A percentile compares a stretch with the other conserved stretches of the same genome.
Conservation (phyloP, 1,140 invertebrate species). For the Drosophila lowei region DNA sequence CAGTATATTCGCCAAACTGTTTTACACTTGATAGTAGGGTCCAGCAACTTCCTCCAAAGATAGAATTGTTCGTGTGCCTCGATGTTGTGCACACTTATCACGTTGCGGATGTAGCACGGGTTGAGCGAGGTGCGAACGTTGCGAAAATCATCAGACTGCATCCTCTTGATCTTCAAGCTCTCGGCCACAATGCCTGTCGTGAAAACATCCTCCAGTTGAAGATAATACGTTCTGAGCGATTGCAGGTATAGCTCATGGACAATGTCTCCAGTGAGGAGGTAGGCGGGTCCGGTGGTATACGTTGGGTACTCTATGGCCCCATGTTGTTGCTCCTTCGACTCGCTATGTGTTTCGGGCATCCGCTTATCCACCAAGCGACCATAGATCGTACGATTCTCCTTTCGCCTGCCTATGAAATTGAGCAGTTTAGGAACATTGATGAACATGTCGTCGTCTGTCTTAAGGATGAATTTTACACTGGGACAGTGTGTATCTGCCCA, state of each 20-base stretch:
- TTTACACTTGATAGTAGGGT: conserved; percentile 91
- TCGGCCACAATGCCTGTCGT: conserved; percentile 94
- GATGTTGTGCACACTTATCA: conserved; percentile 94
- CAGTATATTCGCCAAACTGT: conserved; percentile 39
- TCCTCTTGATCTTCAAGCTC: conserved; percentile 87
- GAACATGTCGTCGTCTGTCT: conserved; percentile 97
- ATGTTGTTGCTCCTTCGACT: conserved; percentile 93
- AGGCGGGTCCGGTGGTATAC: conserved; percentile 94
- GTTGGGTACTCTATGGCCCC: conserved; percentile 88
- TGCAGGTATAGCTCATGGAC: conserved; percentile 87
- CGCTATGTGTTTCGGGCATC: conserved; percentile 89
- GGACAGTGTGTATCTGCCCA: conserved; percentile 92
- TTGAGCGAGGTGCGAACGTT: conserved; percentile 91
- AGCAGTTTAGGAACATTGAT: conserved; percentile 92
- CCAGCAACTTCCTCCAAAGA: conserved; percentile 93
- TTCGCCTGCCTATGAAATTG: conserved; percentile 87
- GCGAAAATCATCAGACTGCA: conserved; percentile 91
- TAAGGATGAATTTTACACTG: conserved; percentile 89
- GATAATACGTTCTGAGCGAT: conserved; percentile 87
- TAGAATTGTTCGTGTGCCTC: conserved; percentile 94
- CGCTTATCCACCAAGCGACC: conserved; percentile 91
- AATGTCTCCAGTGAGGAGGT: conserved; percentile 89
- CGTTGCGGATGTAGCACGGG: conserved; percentile 90
- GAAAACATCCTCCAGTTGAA: conserved; percentile 95
- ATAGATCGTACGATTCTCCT: conserved; percentile 88